These are phyloP conservation scores for Mesitornis unicolor DNA, from an alignment of 2,113 vertebrate genomes.

Conservation along the genomic window DNA sequence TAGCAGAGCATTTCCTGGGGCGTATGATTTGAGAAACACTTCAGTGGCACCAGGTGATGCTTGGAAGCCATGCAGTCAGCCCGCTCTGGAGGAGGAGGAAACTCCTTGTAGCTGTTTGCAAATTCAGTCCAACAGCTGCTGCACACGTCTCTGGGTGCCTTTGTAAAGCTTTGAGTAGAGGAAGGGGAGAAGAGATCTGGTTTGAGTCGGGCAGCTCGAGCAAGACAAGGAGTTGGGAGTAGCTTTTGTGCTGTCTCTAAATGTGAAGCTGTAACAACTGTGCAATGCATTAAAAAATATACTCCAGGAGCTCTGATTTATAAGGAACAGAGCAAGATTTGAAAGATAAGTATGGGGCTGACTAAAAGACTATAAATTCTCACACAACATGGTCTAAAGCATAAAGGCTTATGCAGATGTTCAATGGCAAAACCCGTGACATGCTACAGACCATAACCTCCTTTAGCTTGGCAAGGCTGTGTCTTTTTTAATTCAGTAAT, in stretches of 20 bases:
- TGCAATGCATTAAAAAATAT: background rate
- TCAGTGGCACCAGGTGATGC: background rate
- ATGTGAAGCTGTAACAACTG: background rate
- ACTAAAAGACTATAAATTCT: background rate
- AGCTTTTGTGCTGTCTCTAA: background rate
- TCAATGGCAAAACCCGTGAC: background rate
- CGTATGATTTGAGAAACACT: background rate
- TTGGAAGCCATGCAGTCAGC: background rate
- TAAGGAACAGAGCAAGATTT: background rate
- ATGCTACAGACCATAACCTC: background rate
- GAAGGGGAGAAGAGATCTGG: background rate
- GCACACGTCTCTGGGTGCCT: background rate
- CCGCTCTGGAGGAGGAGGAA: background rate
- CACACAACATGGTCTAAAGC: background rate
- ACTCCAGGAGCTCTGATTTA: background rate
- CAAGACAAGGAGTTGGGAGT: background rate
- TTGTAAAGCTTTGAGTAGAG: background rate
- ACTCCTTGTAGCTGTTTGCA: background rate
- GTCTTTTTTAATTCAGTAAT: background rate
- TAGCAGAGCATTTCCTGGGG: background rate
- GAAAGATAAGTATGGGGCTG: background rate
- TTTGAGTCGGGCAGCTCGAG: background rate
- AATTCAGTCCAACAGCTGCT: background rate
- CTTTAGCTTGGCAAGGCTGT: background rate
- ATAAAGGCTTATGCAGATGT: background rate